Percentiles rank a stretch among this genome's conserved stretches.
Conservation (phyloP, 2,888 invertebrate species). For the Ormyrus pomaceus region DNA sequence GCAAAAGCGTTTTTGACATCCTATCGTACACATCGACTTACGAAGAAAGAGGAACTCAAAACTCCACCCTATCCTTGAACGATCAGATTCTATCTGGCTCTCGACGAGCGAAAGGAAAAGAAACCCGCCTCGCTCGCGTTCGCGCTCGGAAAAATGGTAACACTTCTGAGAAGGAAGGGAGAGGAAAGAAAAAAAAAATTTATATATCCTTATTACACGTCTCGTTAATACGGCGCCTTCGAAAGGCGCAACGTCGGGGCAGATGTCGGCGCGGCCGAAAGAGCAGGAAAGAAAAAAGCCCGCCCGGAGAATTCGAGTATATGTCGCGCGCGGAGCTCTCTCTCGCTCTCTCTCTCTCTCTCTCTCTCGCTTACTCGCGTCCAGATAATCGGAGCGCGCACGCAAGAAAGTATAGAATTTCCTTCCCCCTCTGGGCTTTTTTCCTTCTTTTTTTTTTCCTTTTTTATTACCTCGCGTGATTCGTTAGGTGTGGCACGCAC, state of each 20-base stretch:
- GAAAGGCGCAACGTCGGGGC: background rate
- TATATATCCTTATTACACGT: constrained; percentile 21
- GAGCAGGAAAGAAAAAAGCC: background rate
- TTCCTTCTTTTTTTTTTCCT: constrained; percentile 7
- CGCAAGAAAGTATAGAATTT: constrained; percentile 48
- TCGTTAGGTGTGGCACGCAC: constrained; percentile 34
- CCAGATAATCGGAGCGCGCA: constrained; percentile 15
- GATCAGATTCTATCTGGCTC: constrained; percentile 21
- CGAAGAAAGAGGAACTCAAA: constrained; percentile 10
- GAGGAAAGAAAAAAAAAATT: background rate
- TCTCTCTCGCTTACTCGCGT: no score
- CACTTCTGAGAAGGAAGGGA: background rate
- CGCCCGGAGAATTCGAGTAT: constrained; percentile 33
- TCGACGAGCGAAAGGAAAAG: background rate
- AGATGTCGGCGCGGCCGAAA: constrained; percentile 27
- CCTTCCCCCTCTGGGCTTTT: constrained; percentile 4
- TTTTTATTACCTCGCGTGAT: constrained; percentile 4
- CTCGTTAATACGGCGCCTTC: constrained; percentile 9
- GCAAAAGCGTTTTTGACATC: constrained; percentile 19
- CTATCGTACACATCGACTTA: background rate
- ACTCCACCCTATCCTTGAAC: constrained; percentile 10
- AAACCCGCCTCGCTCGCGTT: background rate
- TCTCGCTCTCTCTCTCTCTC: no score
- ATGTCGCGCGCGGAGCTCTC: background rate
- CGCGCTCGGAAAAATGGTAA: constrained; percentile 7